Base-by-base conservation (phyloP, 1,140 invertebrate genomes). In the Agrypnia vestita region DNA sequence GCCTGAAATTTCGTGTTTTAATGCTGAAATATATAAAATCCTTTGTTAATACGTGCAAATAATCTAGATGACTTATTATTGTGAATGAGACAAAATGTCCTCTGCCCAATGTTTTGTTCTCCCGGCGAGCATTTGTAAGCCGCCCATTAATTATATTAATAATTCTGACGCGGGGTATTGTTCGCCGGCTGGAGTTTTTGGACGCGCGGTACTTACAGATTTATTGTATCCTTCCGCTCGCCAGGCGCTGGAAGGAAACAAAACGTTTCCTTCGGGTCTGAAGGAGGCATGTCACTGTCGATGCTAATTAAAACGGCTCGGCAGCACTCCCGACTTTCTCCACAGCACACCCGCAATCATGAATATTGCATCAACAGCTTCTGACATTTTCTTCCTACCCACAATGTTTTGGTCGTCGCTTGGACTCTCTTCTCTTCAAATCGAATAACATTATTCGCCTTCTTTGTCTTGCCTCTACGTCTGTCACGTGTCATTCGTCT, bases 281-380 rank as follows among this genome's bases (percentile, higher is more conserved):
- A 15, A 19, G 46, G 25, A 55, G 71, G 71, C 71, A 47, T 46
- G 53, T 74, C 71, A 56, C 71, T 74, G 51, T 74, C 71, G 25
- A 10, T 12, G 75, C 75, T 77, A 67, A 77, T 77, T 77, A 77
- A 77, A 77, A 77, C 59, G 21, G 53, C 75, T 51, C 51, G 59
- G 46, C 8, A 76, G 59, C 19, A 67, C 67, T 46, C 75, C 11
- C 44, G 17, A 56, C 3, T 35, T 17, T 4, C 25, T 35, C 25
- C 25, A 6, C 25, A 6, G 25, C 1, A 35, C 25, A 10, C 53
- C 17, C 59, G 59, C 47, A 77, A 56, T 77, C 75, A 77, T 77
- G 75, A 77, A 77, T 77, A 77, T 77, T 77, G 75, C 61, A 77
- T 77, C 61, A 77, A 77, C 15, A 25, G 47, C 59, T 62, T 44